Conservation (phyloP, 2,797 vertebrate genomes). For the Tolypeutes matacus region DNA sequence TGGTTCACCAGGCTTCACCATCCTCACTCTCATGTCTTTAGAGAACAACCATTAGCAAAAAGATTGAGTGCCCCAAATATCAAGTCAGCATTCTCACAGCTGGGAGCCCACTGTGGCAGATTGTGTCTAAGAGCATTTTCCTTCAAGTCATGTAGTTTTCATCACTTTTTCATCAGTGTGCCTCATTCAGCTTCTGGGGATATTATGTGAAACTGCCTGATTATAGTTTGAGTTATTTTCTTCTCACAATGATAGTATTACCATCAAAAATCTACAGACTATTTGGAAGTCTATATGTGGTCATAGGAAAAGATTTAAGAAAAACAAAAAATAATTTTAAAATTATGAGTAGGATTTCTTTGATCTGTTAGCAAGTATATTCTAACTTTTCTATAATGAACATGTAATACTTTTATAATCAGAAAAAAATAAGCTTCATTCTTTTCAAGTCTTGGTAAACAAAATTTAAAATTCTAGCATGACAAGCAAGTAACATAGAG, state of each 20-base stretch:
- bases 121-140: background rate
- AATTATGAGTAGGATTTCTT: background rate
- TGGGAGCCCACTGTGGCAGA: background rate
- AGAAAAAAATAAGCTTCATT: slow-evolving; percentile 13
- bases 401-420: background rate
- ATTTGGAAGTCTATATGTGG: background rate
- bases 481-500: background rate
- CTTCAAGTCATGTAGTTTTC: background rate
- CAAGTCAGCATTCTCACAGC: background rate
- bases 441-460: slow-evolving; percentile 5
- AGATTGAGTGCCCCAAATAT: background rate
- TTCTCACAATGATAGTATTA: background rate
- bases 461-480: background rate
- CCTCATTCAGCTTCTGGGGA: background rate
- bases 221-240: background rate
- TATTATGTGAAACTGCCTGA: background rate
- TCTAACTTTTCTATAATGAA: slow-evolving; percentile 1
- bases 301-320: background rate
- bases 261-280: background rate
- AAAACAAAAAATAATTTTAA: background rate
- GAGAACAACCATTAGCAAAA: background rate
- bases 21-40: background rate
- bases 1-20: rapidly evolving
- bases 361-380: background rate
- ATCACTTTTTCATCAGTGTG: background rate